Percentiles rank a stretch among this genome's conserved stretches.
Evolutionary conservation across 2,113 vertebrate genomes (phyloP).

Genomic region (Chaetodon trifascialis): DNA sequence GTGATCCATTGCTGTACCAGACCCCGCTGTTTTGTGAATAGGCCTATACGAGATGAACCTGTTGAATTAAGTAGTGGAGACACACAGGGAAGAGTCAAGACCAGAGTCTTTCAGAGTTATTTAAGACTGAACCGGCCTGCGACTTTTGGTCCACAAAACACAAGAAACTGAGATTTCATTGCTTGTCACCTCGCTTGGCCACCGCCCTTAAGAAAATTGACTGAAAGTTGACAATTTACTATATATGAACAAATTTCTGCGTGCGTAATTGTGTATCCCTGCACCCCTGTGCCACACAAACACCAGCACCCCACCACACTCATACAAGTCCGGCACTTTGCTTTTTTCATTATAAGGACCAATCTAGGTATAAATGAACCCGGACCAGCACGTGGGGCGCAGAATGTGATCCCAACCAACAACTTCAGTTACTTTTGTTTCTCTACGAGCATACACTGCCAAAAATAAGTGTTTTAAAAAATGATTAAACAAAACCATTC

Average conservation of each 20-base stretch:
- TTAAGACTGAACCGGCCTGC: neutral
- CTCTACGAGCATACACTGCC: neutral
- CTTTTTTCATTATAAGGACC: neutral
- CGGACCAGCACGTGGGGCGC: conserved; percentile 25
- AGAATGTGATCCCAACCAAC: neutral
- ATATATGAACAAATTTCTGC: neutral
- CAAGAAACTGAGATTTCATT: neutral
- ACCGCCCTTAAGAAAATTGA: too few species aligned
- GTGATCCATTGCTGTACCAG: conserved; percentile 58
- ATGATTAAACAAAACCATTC: neutral
- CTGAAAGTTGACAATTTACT: too few species aligned
- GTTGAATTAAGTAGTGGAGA: conserved; percentile 66
- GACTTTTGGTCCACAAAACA: conserved; percentile 1
- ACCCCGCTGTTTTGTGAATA: conserved; percentile 76
- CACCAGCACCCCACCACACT: neutral
- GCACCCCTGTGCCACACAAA: neutral
- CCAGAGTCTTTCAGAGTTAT: neutral
- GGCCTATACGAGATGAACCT: conserved; percentile 64
- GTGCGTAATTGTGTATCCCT: neutral
- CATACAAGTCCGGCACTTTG: neutral
- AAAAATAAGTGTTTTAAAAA: neutral
- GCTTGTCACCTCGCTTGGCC: neutral
- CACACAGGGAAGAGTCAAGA: neutral
- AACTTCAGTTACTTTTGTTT: conserved; percentile 2
- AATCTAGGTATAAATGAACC: neutral